Evolutionary conservation across 2,113 vertebrate genomes (phyloP).

Genomic region (Pantherophis guttatus): DNA sequence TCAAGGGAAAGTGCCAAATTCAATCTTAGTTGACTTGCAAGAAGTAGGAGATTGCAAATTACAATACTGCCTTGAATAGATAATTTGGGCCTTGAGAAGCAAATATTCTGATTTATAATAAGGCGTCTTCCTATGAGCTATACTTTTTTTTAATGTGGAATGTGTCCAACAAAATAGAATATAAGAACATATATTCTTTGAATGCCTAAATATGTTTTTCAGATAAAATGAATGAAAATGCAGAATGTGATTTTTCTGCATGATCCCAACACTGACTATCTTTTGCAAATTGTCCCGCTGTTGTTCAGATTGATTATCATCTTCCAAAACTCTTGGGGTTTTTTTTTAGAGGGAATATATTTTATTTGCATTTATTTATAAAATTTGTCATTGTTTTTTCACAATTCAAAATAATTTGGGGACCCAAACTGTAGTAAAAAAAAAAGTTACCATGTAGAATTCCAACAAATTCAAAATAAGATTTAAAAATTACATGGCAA

Average conservation of each 20-base stretch:
- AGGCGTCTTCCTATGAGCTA: background rate
- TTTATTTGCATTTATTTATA: background rate
- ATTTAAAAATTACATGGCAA: slow-evolving; percentile 30
- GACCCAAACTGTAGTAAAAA: background rate
- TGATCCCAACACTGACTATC: background rate
- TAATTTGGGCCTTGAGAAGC: background rate
- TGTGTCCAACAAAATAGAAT: background rate
- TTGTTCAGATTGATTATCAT: background rate
- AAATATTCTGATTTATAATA: background rate
- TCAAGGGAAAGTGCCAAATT: background rate
- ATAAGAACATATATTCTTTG: background rate
- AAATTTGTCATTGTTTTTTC: background rate
- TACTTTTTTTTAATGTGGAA: background rate
- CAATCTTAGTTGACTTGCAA: background rate
- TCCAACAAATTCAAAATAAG: slow-evolving; percentile 11
- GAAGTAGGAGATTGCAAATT: background rate
- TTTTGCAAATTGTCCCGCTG: slow-evolving; percentile 3
- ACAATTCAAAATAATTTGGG: background rate
- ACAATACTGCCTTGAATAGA: background rate
- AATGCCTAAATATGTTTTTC: background rate
- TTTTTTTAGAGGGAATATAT: background rate
- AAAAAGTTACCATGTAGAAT: background rate
- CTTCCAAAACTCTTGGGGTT: background rate
- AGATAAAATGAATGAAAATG: background rate
- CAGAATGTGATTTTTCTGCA: background rate